These are phyloP conservation scores for Thymelicus sylvestris DNA, from an alignment of 2,888 invertebrate genomes.

Conservation along the genomic window DNA sequence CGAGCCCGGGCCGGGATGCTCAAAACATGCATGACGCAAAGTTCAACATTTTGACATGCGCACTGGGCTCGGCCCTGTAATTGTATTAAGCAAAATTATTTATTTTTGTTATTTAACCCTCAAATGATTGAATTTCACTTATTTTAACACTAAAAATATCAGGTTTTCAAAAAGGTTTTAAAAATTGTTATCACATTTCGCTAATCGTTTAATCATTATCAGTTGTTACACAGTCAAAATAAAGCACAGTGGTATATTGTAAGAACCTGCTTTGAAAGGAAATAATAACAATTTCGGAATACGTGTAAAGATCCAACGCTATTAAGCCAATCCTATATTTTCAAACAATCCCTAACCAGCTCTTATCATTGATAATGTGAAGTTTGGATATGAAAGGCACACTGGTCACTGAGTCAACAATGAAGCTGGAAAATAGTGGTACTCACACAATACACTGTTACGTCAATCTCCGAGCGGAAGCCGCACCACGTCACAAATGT, in stretches of 20 bases:
- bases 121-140: neutral
- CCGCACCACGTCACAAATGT: slow-evolving; percentile 55
- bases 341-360: slow-evolving; percentile 28
- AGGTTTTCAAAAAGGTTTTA: too few relatives aligned
- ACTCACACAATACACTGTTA: slow-evolving; percentile 66
- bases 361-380: slow-evolving; percentile 31
- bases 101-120: slow-evolving; percentile 44
- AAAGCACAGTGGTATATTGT: slow-evolving; percentile 12
- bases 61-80: slow-evolving; percentile 49
- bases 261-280: neutral
- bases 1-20: slow-evolving; percentile 12
- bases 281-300: neutral
- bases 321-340: slow-evolving; percentile 4
- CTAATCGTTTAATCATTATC: neutral
- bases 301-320: neutral
- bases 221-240: slow-evolving; percentile 1
- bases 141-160: neutral
- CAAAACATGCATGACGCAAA: slow-evolving; percentile 49
- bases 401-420: slow-evolving; percentile 8
- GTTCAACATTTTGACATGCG: slow-evolving; percentile 49
- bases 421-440: slow-evolving; percentile 36
- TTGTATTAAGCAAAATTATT: slow-evolving; percentile 54
- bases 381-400: neutral
- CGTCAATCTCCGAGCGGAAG: slow-evolving; percentile 48
- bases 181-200: too few relatives aligned